A percentile compares a stretch with the other conserved stretches of the same genome.
phyloP scores from a whole-genome alignment of 2,888 invertebrate species.

The Acrobasis consociella region DNA sequence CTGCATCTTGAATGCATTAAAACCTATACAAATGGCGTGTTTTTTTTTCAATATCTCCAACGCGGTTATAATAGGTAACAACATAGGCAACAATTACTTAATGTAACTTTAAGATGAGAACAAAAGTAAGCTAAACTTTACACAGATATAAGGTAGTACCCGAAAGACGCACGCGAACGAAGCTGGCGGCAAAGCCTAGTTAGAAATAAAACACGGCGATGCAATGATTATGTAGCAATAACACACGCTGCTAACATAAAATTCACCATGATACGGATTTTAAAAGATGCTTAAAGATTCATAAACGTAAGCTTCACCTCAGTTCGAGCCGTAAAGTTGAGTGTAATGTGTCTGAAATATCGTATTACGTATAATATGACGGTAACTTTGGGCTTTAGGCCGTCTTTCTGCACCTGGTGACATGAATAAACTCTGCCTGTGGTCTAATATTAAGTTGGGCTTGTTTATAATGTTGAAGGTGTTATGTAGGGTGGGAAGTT shows the following conservation, averaged over 20 bases:
- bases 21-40: too few relatives aligned
- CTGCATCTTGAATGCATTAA: too few relatives aligned
- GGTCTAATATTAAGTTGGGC: conserved; percentile 68
- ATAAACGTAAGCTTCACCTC: conserved; percentile 72
- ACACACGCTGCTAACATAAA: conserved; percentile 43
- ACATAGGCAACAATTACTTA: too few relatives aligned
- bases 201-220: conserved; percentile 8
- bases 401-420: conserved; percentile 73
- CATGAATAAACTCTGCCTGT: conserved; percentile 67
- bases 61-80: too few relatives aligned
- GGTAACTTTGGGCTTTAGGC: conserved; percentile 67
- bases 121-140: too few relatives aligned
- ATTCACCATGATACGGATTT: conserved; percentile 63
- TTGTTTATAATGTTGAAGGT: conserved; percentile 40
- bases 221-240: conserved; percentile 31
- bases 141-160: too few relatives aligned
- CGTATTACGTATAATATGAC: conserved; percentile 64
- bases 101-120: too few relatives aligned
- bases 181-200: not conserved
- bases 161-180: not conserved
- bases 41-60: too few relatives aligned
- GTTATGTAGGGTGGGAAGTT: conserved; percentile 34
- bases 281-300: conserved; percentile 76
- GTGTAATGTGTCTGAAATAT: conserved; percentile 70
- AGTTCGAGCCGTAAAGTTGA: conserved; percentile 73